phyloP scores from a whole-genome alignment of 2,113 vertebrate species.

The Nycticebus coucang region DNA sequence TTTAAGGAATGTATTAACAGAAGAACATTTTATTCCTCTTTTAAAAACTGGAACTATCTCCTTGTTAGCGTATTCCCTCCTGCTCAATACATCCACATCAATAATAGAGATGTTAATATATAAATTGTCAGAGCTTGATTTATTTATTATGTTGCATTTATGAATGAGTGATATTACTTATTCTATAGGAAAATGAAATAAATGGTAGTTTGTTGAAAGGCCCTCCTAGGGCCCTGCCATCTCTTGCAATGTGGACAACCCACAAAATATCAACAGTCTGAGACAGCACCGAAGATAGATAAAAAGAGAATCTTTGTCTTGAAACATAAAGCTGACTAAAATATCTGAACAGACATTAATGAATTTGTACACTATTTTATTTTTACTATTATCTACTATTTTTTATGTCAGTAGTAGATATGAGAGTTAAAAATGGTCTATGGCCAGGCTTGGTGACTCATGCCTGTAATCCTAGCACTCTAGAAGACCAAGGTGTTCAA shows the following conservation, averaged over 20 bases:
- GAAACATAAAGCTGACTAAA: neutral
- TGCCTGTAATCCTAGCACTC: no score
- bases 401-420: neutral
- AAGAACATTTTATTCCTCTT: neutral
- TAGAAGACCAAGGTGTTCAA: no score
- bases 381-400: neutral
- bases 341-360: neutral
- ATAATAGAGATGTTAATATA: neutral
- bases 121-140: neutral
- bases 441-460: no score
- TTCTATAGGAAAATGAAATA: neutral
- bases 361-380: neutral
- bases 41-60: neutral
- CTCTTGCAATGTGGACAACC: accelerated
- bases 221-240: neutral
- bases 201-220: neutral
- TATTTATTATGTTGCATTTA: neutral
- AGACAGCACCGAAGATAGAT: neutral
- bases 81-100: neutral
- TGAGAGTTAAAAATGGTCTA: neutral
- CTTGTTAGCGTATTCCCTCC: neutral
- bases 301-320: neutral
- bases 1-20: neutral
- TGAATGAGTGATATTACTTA: neutral
- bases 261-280: neutral